These are phyloP conservation scores for Hestina assimilis DNA, from an alignment of 1,140 invertebrate genomes.

Conservation along the genomic window DNA sequence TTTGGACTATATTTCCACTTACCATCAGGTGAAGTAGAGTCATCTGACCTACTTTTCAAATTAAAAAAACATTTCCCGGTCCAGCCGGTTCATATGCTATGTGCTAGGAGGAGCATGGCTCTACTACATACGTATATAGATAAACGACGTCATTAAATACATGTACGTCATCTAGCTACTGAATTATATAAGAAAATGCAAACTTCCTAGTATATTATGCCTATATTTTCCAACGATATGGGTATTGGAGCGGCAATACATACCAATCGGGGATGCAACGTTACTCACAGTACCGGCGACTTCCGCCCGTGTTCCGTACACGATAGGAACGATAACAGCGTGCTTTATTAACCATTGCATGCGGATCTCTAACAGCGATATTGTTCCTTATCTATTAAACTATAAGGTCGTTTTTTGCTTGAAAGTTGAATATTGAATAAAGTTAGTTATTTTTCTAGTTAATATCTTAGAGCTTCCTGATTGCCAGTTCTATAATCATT, in stretches of 20 bases:
- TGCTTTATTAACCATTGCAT: conserved; percentile 3
- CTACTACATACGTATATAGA: too few species aligned
- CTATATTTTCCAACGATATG: conserved; percentile 7
- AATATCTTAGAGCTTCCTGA: neutral
- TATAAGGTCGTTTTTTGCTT: conserved; percentile 1
- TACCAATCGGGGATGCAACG: conserved; percentile 16
- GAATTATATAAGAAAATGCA: neutral
- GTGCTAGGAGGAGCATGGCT: too few species aligned
- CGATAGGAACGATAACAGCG: conserved; percentile 14
- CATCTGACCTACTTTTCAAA: too few species aligned
- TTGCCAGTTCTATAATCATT: neutral
- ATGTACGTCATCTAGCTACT: neutral
- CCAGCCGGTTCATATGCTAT: too few species aligned
- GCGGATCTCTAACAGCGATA: conserved; percentile 1
- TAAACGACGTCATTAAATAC: neutral
- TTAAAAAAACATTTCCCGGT: too few species aligned
- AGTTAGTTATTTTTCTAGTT: neutral
- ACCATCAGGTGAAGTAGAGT: too few species aligned
- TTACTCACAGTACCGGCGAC: neutral
- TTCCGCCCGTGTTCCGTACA: conserved; percentile 15
- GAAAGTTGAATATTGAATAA: too few species aligned
- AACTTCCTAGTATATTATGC: conserved; percentile 5
- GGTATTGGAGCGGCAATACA: conserved; percentile 18
- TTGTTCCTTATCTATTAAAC: neutral
- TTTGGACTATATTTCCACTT: too few species aligned